Evolutionary conservation across 2,113 vertebrate genomes (phyloP), one percentile per base, ranked within the genome.

Genomic region (Urocolius indicus): DNA sequence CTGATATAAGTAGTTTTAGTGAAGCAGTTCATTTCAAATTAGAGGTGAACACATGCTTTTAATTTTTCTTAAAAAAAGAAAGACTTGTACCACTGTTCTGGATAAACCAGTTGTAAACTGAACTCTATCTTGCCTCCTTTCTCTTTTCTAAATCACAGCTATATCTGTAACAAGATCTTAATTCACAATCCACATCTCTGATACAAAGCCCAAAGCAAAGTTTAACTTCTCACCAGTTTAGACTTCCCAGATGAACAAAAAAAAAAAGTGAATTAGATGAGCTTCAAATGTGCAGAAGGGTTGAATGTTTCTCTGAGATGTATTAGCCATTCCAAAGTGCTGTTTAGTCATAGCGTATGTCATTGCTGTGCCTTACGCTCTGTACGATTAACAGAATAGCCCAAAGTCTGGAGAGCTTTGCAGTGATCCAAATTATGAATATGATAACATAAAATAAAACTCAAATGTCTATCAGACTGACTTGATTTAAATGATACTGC

Each of bases 21-120:
- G 92, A 96, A 94, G 82, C 78, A 95, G 88, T 95, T 97, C 88
- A 92, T 89, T 96, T 73, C 58, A 96, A 97, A 98, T 97, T 96
- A 97, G 81, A 93, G 30, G 84, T 30, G 83, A 94, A 92, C 88
- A 94, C 77, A 90, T 92, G 92, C 58, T 97, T 90, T 97, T 75
- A 67, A 88, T 96, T 96, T 97, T 96, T 89, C n/a, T 74, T 86
- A 45, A 94, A 96, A 93, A 41, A 61, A 93, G 38, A 61, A 54
- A 94, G 20, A 76, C 94, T 96, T 96, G 22, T 46, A 74, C 59
- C 45, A 51, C 29, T 88, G 14, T 92, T 96, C 41, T 32, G 48
- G 21, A 73, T 90, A 96, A 96, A 95, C 80, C 21, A 66, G 26
- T 48, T 88, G 73, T 69, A 45, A 95, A 80, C 66, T 67, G 65